Base-by-base conservation (phyloP, 2,113 vertebrate species). In the Anoura caudifer region DNA sequence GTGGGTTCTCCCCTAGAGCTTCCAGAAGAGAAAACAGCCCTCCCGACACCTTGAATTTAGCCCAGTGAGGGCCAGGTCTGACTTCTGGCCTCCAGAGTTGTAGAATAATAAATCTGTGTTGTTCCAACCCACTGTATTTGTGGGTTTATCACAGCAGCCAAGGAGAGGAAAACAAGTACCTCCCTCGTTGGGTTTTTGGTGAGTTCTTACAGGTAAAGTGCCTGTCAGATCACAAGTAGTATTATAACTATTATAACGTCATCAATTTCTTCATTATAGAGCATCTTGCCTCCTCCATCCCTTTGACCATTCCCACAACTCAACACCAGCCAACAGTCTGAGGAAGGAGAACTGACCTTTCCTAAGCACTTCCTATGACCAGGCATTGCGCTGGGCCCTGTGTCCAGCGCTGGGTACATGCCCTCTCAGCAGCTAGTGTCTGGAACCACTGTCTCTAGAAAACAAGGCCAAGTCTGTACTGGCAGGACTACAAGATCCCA, bases 381-480 rank as follows among this genome's bases (percentile, higher is more conserved):
- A 20, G 85, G 43, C 33, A 19, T 8, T 24, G 41, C 61, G 6
- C 76, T 8, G 3, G 56, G 43, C 17, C 26, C 76, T 17, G 2
- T 26, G 75, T 14, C 28, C 43, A 31, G 20, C 0, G 19, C 43
- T 52, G 45, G 38, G 28, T 24, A 24, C 0, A 0, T 38, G 36
- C n/a, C 41, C 26, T 47, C 31, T 83, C 20, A 0, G 5, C 20
- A 38, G 31, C 16, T 12, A 0, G 73, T 61, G 43, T 73, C 59
- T 89, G 41, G 82, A 96, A 45, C 61, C 54, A 79, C 15, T 33
- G 81, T 70, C 65, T 52, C 17, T 67, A 52, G 75, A 81, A 91
- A 81, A 84, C 7, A 31, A 88, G 69, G 67, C 33, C 31, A 67
- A 77, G 4, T 12, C 72, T 77, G 45, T 33, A 22, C 26, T 59